Base-by-base conservation (phyloP, 2,113 vertebrate genomes). In the Phaethornis superciliosus region DNA sequence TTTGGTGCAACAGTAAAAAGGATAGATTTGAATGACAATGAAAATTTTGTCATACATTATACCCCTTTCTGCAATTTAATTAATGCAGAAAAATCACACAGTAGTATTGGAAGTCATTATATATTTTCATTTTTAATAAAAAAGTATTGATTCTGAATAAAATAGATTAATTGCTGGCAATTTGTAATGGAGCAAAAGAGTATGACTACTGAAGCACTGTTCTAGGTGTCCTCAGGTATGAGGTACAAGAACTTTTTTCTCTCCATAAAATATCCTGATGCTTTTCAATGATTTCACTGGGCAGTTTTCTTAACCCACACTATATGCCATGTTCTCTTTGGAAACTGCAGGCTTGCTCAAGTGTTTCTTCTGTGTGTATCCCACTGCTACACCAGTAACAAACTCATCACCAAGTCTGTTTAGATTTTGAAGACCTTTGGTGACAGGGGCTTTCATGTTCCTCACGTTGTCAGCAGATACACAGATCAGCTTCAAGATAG, bases 281-380 rank as follows among this genome's bases (percentile, higher is more conserved):
- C 42, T 35, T 40, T 24, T 19, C 35, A 68, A 3, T 8, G 6
- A 64, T 40, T 56, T 81, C 44, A 46, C 49, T n/a, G 5, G 2
- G 10, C 7, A 26, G 52, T n/a, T 74, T 67, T 37, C 60, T 56
- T n/a, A 37, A 78, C 26, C 18, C 70, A 4, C 20, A 13, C 4
- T 32, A 2, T 7, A 24, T 70, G 44, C 32, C 0, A 0, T 27
- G 18, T 3, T 52, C 49, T 68, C 59, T 87, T 86, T 71, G n/a
- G 26, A 84, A 75, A 14, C 17, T 33, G 30, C 52, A 60, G n/a
- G 40, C 40, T 24, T 23, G 35, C 20, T 74, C 51, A 10, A 15
- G n/a, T 49, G 33, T 22, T 83, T 47, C 30, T 59, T 35, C 62
- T 24, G 22, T 27, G 32, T 6, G 1, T 2, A 12, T 14, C 12